These are phyloP conservation scores for Drosophila rufa DNA, from an alignment of 1,140 invertebrate species.

Conservation along the genomic window DNA sequence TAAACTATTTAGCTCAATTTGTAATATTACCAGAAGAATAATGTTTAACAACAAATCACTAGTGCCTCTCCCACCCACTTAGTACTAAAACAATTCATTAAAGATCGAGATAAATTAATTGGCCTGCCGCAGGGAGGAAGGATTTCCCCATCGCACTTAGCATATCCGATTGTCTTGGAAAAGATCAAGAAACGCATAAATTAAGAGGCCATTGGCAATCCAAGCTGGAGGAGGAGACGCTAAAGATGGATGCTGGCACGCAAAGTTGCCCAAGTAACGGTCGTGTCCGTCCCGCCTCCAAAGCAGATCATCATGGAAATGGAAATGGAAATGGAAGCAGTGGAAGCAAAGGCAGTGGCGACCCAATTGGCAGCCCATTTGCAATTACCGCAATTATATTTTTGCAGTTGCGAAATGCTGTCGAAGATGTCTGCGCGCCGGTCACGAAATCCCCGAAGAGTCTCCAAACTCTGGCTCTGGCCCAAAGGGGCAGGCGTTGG, in stretches of 20 bases:
- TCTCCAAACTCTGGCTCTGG: background rate
- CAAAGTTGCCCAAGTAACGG: constrained; percentile 72
- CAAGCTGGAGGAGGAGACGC: constrained; percentile 14
- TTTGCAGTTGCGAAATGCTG: constrained; percentile 50
- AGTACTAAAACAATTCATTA: constrained; percentile 5
- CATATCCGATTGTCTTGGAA: constrained; percentile 44
- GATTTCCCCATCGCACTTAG: constrained; percentile 39
- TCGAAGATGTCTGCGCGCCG: constrained; percentile 51
- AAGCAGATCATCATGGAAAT: constrained; percentile 40
- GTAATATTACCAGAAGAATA: background rate
- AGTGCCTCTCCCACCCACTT: background rate
- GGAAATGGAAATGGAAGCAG: constrained; percentile 45
- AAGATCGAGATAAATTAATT: constrained; percentile 7
- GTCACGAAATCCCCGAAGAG: constrained; percentile 63
- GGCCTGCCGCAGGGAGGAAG: constrained; percentile 9
- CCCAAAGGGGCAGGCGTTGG: constrained; percentile 50
- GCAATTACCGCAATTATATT: constrained; percentile 76
- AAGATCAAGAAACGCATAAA: constrained; percentile 68
- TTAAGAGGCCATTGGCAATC: constrained; percentile 70
- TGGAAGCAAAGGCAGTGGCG: constrained; percentile 29
- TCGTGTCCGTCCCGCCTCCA: constrained; percentile 48
- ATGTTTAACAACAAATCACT: constrained; percentile 2
- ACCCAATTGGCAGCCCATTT: constrained; percentile 77
- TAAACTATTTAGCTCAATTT: no score
- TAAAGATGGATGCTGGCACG: constrained; percentile 46